Percentiles rank a stretch among this genome's conserved stretches.
Evolutionary conservation across 23 tunicate species (phyloP).

Genomic region (Styela plicata): DNA sequence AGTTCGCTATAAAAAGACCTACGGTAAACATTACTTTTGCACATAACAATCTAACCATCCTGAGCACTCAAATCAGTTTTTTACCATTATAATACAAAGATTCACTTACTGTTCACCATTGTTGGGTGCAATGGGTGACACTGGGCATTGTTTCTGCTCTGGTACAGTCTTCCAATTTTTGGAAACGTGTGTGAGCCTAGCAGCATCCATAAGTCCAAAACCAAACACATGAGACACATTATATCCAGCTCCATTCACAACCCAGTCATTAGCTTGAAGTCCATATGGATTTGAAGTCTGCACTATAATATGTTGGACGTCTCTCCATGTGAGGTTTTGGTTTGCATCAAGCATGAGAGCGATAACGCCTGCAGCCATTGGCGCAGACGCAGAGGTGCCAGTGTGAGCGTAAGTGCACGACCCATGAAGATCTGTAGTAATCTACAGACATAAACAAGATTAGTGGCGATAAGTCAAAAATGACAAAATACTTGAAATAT

Average conservation of each 20-base stretch:
- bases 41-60: no score
- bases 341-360: conserved; percentile 96
- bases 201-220: conserved; percentile 92
- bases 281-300: conserved; percentile 69
- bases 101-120: not conserved
- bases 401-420: conserved; percentile 81
- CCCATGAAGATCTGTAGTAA: conserved; percentile 84
- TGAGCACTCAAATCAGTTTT: no score
- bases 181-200: conserved; percentile 59
- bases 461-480: not conserved
- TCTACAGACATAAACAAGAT: conserved; percentile 26
- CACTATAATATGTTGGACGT: conserved; percentile 93
- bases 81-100: no score
- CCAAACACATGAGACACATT: conserved; percentile 96
- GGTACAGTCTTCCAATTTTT: conserved; percentile 75
- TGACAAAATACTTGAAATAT: not conserved
- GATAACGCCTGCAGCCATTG: conserved; percentile 90
- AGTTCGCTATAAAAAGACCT: no score
- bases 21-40: no score
- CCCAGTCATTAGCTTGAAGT: conserved; percentile 76
- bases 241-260: conserved; percentile 90
- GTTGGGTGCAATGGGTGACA: not conserved
- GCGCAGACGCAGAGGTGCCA: conserved; percentile 99
- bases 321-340: conserved; percentile 86
- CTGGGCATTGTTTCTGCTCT: conserved; percentile 60